Base-by-base conservation (phyloP, 2,797 vertebrate genomes). In the Toxotes lorentzi region DNA sequence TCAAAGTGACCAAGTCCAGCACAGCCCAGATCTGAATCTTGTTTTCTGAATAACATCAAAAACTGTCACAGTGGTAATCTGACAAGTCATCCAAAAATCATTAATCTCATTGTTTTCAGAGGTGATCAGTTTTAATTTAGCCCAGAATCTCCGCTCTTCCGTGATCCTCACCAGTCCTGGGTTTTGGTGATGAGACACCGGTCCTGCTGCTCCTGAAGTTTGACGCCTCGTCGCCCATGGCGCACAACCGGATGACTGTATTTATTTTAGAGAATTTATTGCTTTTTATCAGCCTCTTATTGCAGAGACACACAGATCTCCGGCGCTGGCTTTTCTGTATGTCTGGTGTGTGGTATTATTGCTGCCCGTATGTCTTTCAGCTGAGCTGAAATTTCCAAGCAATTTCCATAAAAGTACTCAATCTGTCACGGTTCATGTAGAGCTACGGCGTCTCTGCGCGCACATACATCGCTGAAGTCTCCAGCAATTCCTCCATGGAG, bases 131-230 rank as follows among this genome's bases (percentile, higher is more conserved):
- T 83, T 83, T 51, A 68, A 71, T 85, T 79, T 24, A 81, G 86
- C 80, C 85, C 67, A 78, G 59, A 81, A 76, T 76, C 84, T 74
- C 60, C 58, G 56, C 70, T 84, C 41, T 73, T 64, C 83, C 70
- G 62, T 79, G 85, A 61, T 89, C 84, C 82, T 80, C 76, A 70
- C 45, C 84, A 70, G 87, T 90, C 87, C 88, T 64, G 85, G 84
- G 59, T 86, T 77, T 76, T 54, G 88, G 77, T 79, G 86, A 87
- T 65, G 81, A 91, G 81, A 82, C 85, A 62, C 92, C 85, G 74
- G 89, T 90, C 62, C 83, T 83, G 85, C 85, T 85, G 90, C 91
- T 86, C 92, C 93, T 86, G 88, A 95, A 95, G 90, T 95, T 95
- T 93, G 88, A 89, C 85, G 88, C 86, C 87, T 90, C 89, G 84